These are phyloP conservation scores for Notiomystis cincta DNA, from an alignment of 2,113 vertebrate genomes.

Conservation along the genomic window DNA sequence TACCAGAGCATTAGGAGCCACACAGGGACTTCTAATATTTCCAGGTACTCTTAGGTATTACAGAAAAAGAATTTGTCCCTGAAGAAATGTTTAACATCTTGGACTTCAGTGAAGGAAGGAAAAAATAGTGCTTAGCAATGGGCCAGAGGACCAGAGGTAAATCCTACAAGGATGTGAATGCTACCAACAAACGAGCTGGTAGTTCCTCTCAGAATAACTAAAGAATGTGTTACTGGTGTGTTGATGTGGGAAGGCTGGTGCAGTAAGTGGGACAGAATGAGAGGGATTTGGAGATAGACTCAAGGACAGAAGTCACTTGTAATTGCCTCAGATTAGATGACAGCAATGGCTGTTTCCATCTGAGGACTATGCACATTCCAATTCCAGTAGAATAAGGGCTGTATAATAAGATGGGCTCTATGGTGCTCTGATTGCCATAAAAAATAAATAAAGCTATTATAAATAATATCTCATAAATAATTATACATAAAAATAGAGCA, in stretches of 20 bases:
- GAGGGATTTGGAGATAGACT: not conserved
- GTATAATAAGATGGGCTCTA: not conserved
- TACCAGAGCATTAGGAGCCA: not conserved
- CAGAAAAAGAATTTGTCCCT: rapidly evolving
- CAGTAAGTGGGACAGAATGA: not conserved
- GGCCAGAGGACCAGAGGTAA: not conserved
- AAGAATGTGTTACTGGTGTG: not conserved
- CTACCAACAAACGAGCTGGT: not conserved
- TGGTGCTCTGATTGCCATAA: not conserved
- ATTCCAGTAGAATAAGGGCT: not conserved
- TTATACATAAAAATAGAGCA: not conserved
- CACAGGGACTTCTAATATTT: not conserved
- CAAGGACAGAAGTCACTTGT: not conserved
- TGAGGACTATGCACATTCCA: not conserved
- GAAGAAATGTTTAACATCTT: not conserved
- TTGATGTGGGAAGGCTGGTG: not conserved
- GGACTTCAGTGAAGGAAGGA: not conserved
- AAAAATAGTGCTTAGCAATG: not conserved
- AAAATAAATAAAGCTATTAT: not conserved
- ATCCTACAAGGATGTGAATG: not conserved
- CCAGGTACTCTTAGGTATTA: not conserved
- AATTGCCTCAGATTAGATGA: not conserved
- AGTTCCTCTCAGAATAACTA: not conserved
- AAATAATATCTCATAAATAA: not conserved
- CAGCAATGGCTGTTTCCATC: not conserved